Percentiles rank a stretch among this genome's conserved stretches.
These are phyloP conservation scores for Ascidia mentula DNA, from an alignment of 23 tunicate species.

Conservation along the genomic window DNA sequence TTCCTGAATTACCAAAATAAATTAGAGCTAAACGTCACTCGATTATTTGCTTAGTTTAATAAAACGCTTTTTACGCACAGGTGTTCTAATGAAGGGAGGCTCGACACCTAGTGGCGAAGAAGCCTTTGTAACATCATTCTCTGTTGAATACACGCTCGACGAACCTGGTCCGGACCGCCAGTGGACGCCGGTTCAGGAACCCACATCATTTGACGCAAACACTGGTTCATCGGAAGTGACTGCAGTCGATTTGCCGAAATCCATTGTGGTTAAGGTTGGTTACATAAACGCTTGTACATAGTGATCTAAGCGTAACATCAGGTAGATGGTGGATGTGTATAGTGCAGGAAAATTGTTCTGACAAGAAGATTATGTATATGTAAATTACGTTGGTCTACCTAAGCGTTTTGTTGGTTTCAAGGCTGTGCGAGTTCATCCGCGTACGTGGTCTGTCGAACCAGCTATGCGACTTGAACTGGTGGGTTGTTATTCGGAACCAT, in stretches of 20 bases:
- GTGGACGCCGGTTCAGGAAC: slow-evolving; percentile 24
- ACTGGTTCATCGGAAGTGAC: slow-evolving; percentile 22
- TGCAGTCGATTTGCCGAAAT: slow-evolving; percentile 6
- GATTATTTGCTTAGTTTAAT: no score
- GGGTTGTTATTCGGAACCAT: slow-evolving; percentile 41
- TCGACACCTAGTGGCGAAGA: slow-evolving; percentile 21
- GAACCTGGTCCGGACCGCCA: background rate
- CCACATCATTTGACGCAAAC: slow-evolving; percentile 27
- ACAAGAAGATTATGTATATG: no score
- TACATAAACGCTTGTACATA: no score
- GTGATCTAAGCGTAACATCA: no score
- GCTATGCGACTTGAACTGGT: slow-evolving; percentile 43
- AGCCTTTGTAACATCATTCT: slow-evolving; percentile 36
- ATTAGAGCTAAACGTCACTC: no score
- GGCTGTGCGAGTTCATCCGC: slow-evolving; percentile 37
- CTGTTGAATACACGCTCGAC: slow-evolving; percentile 18
- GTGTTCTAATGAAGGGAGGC: slow-evolving; percentile 28
- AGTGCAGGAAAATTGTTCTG: no score
- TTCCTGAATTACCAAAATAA: no score
- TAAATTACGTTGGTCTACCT: no score
- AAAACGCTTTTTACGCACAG: no score
- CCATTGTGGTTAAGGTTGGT: slow-evolving; percentile 16
- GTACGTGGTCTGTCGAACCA: slow-evolving; percentile 29
- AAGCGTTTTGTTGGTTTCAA: no score
- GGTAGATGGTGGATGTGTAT: no score